Base-by-base conservation (phyloP, 2,888 invertebrate genomes). In the Baccha elongata region DNA sequence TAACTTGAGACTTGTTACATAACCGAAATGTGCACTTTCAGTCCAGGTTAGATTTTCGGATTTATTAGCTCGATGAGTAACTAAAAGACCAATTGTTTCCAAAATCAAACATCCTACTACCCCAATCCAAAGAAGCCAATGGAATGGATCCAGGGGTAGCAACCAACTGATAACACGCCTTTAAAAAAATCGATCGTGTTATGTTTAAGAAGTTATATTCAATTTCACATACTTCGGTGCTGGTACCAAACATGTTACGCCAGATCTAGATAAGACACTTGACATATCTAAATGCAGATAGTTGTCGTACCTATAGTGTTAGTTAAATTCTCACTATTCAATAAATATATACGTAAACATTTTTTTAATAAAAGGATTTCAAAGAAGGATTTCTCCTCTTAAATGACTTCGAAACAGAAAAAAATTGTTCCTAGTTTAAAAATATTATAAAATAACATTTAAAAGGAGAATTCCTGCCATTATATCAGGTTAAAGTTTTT, bases 171-270 rank as follows among this genome's bases (percentile, higher is more conserved):
- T 91, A 8, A 93, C 86, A 48, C 93, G 90, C 84, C 93, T 93
- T 26, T 13, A 42, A 2, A 40, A 35, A 26, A 8, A 23, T 42
- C 19, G 17, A 7, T 15, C 7, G 13, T n/a, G 17, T 7, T 13
- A 23, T 11, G 7, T 13, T 37, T 37, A 3, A n/a, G 3, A 44
- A 1, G 35, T 26, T 10, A 11, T 13, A 26, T 19, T 3, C n/a
- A 2, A 32, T 44, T 15, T n/a, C n/a, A n/a, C 79, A 85, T 87
- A 92, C 93, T 91, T 92, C 1, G 95, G 94, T 58, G 93, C 92
- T 11, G 95, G 95, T 6, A 94, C 93, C 29, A 95, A 88, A 84
- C 94, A 94, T 0, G 94, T 94, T 5, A 95, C 91, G 19, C 93
- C 94, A 23, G 94, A 93, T 85, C 94, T 91, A 19, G 94, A 91